Conservation (phyloP, 2,888 invertebrate species). For the Drosophila anomelani region DNA sequence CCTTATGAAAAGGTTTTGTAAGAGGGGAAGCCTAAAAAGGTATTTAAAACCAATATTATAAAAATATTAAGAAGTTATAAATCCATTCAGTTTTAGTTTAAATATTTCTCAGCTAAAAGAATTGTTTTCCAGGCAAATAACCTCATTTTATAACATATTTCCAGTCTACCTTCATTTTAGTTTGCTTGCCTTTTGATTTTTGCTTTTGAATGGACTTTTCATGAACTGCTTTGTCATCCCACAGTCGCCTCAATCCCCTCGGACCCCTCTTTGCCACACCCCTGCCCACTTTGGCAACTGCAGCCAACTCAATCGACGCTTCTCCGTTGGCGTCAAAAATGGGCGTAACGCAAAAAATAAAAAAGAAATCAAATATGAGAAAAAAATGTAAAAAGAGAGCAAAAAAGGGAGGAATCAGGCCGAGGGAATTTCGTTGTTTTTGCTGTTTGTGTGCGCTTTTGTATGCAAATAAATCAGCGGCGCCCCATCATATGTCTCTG, state of each 20-base stretch:
- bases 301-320: slow-evolving; percentile 45
- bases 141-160: no score
- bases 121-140: no score
- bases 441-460: slow-evolving; percentile 68
- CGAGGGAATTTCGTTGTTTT: slow-evolving; percentile 47
- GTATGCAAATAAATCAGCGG: slow-evolving; percentile 82
- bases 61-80: neutral
- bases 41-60: no score
- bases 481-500: slow-evolving; percentile 75
- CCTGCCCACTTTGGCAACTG: slow-evolving; percentile 47
- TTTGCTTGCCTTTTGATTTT: slow-evolving; percentile 34
- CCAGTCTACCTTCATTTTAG: slow-evolving; percentile 17
- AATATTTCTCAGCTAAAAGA: no score
- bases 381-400: neutral
- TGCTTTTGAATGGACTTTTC: slow-evolving; percentile 63
- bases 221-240: slow-evolving; percentile 57
- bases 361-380: slow-evolving; percentile 10
- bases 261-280: slow-evolving; percentile 1
- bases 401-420: slow-evolving; percentile 31
- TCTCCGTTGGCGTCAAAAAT: slow-evolving; percentile 70
- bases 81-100: neutral
- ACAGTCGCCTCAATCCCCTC: neutral
- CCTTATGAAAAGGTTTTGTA: neutral
- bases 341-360: slow-evolving; percentile 60
- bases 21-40: neutral